These are phyloP conservation scores for Drosophila pallidifrons DNA, from an alignment of 1,140 invertebrate genomes.

Conservation along the genomic window DNA sequence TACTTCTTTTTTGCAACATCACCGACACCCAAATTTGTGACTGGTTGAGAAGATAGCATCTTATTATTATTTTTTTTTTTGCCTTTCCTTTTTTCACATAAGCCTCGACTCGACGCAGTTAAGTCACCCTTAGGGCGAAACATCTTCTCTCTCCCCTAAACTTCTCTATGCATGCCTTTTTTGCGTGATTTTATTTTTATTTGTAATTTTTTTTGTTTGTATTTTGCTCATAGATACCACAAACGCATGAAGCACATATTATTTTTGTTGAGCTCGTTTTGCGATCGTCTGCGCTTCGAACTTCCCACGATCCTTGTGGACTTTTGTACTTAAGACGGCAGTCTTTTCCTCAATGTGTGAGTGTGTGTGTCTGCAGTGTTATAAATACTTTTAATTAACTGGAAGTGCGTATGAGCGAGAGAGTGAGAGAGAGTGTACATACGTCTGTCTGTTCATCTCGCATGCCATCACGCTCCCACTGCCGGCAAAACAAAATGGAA, in stretches of 20 bases:
- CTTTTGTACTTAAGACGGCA: constrained; percentile 64
- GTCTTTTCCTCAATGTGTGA: constrained; percentile 10
- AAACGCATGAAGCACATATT: constrained; percentile 7
- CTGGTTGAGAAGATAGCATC: constrained; percentile 35
- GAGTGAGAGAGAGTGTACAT: constrained; percentile 7
- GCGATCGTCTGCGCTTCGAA: constrained; percentile 55
- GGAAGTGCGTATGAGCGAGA: constrained; percentile 55
- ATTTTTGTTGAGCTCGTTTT: constrained; percentile 49
- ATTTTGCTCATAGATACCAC: constrained; percentile 39
- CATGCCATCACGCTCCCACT: constrained; percentile 31
- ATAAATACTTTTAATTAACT: constrained; percentile 81
- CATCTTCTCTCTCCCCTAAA: constrained; percentile 4
- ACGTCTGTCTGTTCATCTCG: constrained; percentile 19
- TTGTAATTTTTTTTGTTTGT: constrained; percentile 11
- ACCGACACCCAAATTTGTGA: constrained; percentile 9
- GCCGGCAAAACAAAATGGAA: constrained; percentile 27
- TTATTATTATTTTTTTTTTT: constrained; percentile 39
- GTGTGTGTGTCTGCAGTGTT: constrained; percentile 57
- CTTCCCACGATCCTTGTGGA: constrained; percentile 79
- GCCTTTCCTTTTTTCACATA: constrained; percentile 37
- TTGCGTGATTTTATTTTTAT: constrained; percentile 45
- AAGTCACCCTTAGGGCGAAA: constrained; percentile 34
- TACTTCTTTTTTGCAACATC: constrained; percentile 14
- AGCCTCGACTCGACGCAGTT: constrained; percentile 14
- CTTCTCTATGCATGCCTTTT: constrained; percentile 38